phyloP scores from a whole-genome alignment of 92 coral and sea anemone species.

The Zoanthus sociatus region DNA sequence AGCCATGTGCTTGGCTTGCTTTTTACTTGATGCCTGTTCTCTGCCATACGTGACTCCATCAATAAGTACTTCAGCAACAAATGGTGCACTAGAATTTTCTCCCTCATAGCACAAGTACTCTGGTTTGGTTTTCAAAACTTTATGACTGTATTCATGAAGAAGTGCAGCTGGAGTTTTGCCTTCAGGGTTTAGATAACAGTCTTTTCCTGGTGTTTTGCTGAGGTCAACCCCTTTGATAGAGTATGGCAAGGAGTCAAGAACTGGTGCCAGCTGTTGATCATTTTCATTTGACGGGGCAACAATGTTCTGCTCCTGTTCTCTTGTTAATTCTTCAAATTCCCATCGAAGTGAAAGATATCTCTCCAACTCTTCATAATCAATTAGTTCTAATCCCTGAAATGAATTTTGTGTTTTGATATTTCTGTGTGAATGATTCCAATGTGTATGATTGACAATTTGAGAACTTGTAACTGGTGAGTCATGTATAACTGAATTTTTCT shows the following conservation, averaged over 20 bases:
- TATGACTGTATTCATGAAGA: slow-evolving; percentile 90
- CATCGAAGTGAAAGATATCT: slow-evolving; percentile 70
- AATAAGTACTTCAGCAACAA: slow-evolving; percentile 86
- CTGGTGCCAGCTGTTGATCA: slow-evolving; percentile 58
- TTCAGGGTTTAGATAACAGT: slow-evolving; percentile 71
- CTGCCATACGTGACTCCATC: slow-evolving; percentile 84
- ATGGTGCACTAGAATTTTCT: slow-evolving; percentile 79
- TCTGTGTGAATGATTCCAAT: background rate
- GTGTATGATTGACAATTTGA: background rate
- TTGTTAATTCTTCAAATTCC: slow-evolving; percentile 83
- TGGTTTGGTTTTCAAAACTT: slow-evolving; percentile 80
- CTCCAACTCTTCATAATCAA: slow-evolving; percentile 73
- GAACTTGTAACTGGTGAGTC: slow-evolving; percentile 16
- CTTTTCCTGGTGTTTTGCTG: slow-evolving; percentile 60
- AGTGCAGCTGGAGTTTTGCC: slow-evolving; percentile 92
- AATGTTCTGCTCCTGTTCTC: slow-evolving; percentile 56
- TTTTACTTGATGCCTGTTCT: slow-evolving; percentile 87
- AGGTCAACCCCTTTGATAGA: slow-evolving; percentile 72
- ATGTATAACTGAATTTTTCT: background rate
- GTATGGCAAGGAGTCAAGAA: slow-evolving; percentile 77
- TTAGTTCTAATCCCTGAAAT: slow-evolving; percentile 52
- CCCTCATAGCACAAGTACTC: slow-evolving; percentile 80
- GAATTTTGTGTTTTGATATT: slow-evolving; percentile 15
- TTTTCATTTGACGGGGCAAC: slow-evolving; percentile 24
- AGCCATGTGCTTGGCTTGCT: slow-evolving; percentile 87